These are phyloP conservation scores for Lamproptera curius DNA, from an alignment of 2,888 invertebrate species.

Conservation along the genomic window DNA sequence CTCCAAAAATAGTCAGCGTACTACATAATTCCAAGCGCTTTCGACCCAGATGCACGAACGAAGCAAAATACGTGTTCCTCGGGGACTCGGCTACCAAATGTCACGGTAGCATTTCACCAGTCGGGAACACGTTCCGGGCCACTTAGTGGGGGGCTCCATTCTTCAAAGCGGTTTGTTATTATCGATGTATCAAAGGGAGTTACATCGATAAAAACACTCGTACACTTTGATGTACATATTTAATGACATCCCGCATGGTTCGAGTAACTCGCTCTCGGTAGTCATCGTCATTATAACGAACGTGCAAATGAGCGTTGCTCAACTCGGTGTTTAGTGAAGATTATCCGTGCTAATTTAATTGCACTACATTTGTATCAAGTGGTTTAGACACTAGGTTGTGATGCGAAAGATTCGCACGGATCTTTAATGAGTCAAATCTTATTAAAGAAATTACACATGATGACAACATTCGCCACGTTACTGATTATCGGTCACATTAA, in stretches of 20 bases:
- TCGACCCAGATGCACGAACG: too few species aligned
- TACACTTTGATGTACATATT: constrained; percentile 12
- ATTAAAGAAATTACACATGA: too few species aligned
- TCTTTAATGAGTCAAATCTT: too few species aligned
- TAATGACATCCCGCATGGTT: constrained; percentile 8
- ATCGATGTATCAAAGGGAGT: constrained; percentile 7
- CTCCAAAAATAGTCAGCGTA: too few species aligned
- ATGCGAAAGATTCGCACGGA: too few species aligned
- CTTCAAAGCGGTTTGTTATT: neutral
- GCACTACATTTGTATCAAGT: too few species aligned
- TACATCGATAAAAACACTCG: constrained; percentile 5
- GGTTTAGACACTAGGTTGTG: too few species aligned
- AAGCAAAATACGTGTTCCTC: constrained; percentile 2
- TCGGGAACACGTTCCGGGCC: constrained; percentile 13
- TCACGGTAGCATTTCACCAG: constrained; percentile 17
- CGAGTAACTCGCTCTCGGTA: neutral
- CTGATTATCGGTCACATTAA: too few species aligned
- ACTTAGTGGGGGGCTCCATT: neutral
- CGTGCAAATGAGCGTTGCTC: constrained; percentile 1
- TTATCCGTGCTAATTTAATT: too few species aligned
- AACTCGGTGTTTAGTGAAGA: neutral
- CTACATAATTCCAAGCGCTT: too few species aligned
- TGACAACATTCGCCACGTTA: too few species aligned
- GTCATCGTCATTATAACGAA: constrained; percentile 3
- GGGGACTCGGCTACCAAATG: constrained; percentile 12